Conservation (phyloP, 2,888 invertebrate genomes). For the Polietes domitor region DNA sequence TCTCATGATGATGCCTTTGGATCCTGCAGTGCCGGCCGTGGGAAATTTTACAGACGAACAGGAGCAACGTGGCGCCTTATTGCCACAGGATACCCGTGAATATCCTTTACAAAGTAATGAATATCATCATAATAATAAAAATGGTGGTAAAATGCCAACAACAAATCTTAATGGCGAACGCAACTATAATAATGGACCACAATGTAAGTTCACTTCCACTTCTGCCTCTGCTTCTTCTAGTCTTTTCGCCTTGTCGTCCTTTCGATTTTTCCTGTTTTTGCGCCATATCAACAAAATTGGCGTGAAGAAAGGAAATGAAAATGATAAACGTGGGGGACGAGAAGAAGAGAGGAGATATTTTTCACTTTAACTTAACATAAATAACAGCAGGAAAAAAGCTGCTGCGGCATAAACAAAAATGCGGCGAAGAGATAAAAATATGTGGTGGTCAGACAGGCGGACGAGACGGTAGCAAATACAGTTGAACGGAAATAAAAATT, state of each 20-base stretch:
- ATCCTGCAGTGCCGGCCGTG: slow-evolving; percentile 81
- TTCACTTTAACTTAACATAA: slow-evolving; percentile 4
- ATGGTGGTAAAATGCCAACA: slow-evolving; percentile 70
- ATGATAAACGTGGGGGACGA: no score
- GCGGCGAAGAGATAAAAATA: background rate
- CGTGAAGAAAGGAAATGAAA: slow-evolving; percentile 2
- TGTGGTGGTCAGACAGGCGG: no score
- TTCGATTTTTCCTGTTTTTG: background rate
- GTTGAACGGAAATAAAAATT: no score
- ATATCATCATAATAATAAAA: slow-evolving; percentile 82
- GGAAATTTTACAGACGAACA: slow-evolving; percentile 85
- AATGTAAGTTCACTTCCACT: slow-evolving; percentile 72
- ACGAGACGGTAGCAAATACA: no score
- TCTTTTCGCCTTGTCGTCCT: slow-evolving; percentile 5
- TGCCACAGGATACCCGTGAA: slow-evolving; percentile 82
- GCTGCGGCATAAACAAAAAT: slow-evolving; percentile 1
- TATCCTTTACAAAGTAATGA: slow-evolving; percentile 87
- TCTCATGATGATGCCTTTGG: slow-evolving; percentile 6
- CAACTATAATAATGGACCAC: slow-evolving; percentile 76
- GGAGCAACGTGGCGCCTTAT: slow-evolving; percentile 76
- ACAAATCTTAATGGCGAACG: slow-evolving; percentile 70
- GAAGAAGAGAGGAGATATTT: background rate
- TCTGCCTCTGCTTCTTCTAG: background rate
- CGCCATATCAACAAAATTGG: slow-evolving; percentile 5
- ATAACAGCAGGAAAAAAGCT: background rate